Evolutionary conservation across 2,797 vertebrate species (phyloP).

Genomic region (Synanceia verrucosa): DNA sequence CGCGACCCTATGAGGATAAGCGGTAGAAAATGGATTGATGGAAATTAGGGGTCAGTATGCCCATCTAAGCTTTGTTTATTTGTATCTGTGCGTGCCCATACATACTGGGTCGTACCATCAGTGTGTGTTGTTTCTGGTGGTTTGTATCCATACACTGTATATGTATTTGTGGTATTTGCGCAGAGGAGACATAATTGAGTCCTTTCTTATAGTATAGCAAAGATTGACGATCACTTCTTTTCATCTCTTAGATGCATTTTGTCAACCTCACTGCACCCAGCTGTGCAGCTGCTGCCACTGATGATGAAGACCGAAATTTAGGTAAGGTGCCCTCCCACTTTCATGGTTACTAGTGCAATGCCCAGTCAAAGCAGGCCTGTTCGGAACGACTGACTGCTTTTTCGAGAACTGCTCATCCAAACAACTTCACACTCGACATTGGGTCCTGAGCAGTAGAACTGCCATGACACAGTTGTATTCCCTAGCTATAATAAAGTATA

Average conservation of each 20-base stretch:
- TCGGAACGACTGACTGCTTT: not conserved
- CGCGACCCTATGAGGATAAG: too few species aligned
- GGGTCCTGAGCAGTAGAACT: not conserved
- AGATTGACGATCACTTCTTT: slow-evolving; percentile 12
- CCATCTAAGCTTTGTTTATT: slow-evolving; percentile 23
- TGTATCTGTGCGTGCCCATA: slow-evolving; percentile 12
- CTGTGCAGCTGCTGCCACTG: slow-evolving; percentile 2
- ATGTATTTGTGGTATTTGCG: not conserved
- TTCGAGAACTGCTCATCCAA: not conserved
- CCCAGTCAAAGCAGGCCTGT: not conserved
- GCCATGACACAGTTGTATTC: not conserved
- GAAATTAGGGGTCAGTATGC: too few species aligned
- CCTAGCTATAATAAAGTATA: not conserved
- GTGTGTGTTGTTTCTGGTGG: not conserved
- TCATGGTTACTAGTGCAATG: not conserved
- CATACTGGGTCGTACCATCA: not conserved
- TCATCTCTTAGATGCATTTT: slow-evolving; percentile 15
- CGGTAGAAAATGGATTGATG: too few species aligned
- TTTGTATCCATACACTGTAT: not conserved
- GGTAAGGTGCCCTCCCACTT: not conserved
- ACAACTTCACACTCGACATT: not conserved
- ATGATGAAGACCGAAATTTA: not conserved
- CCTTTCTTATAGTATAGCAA: slow-evolving; percentile 9
- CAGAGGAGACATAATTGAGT: not conserved
- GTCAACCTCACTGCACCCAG: not conserved